A percentile compares a stretch with the other conserved stretches of the same genome.
These are phyloP conservation scores for Turnix velox DNA, from an alignment of 2,113 vertebrate species.

Conservation along the genomic window DNA sequence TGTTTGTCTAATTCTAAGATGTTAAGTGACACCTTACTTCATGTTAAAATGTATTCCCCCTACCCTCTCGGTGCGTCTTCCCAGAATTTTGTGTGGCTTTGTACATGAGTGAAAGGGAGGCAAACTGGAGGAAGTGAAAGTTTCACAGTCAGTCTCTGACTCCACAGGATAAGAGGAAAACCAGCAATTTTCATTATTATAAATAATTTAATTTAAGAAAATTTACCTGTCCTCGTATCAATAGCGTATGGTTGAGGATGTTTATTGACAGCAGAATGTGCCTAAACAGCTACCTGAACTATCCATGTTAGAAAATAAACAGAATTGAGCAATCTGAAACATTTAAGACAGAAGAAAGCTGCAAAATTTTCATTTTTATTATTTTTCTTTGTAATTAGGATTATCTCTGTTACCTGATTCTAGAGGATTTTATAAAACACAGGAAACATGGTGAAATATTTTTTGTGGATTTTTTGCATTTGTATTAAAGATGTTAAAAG, in stretches of 20 bases:
- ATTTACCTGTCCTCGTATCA: neutral
- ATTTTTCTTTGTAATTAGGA: neutral
- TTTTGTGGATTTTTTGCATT: neutral
- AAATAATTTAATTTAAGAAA: neutral
- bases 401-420: neutral
- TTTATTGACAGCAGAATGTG: neutral
- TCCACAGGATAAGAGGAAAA: neutral
- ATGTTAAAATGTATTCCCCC: neutral
- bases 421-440: neutral
- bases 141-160: neutral
- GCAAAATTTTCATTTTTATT: neutral
- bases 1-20: neutral
- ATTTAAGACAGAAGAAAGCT: neutral
- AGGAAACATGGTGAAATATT: neutral
- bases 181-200: neutral
- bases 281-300: neutral
- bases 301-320: neutral
- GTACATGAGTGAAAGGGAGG: neutral
- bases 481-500: neutral
- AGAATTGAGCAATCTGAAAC: neutral
- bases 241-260: neutral
- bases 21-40: neutral
- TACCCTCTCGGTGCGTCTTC: neutral
- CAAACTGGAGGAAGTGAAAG: neutral
- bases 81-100: rapidly evolving